Evolutionary conservation across 2,113 vertebrate species (phyloP), one percentile per base, ranked within the genome.

Genomic region (Orycteropus afer): DNA sequence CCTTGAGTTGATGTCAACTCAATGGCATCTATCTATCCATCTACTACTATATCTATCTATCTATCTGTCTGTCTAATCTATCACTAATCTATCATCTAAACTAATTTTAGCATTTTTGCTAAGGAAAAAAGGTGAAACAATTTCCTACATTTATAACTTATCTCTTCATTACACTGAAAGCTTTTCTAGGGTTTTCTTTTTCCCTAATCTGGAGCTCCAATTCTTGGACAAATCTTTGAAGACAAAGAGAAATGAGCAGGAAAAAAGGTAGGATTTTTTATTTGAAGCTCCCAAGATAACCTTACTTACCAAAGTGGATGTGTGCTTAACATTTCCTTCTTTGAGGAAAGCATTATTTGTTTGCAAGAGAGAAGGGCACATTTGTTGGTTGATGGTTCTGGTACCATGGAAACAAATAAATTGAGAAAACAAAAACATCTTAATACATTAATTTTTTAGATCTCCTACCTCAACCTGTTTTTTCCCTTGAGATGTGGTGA

Each of bases 371-470:
- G 73, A 89, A 89, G 80, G 89, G 90, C 63, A 92, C 61, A 42
- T 93, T 96, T 73, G 47, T 89, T 97, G 82, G 87, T 94, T 94
- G 88, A 90, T 96, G 89, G 40, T 63, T 94, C 61, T 83, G 95
- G 96, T 94, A 87, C 95, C 95, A 96, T 93, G 94, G 93, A 95
- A 96, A 95, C 90, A 37, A 51, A 78, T 73, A 82, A 20, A 93
- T 94, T 74, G 71, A 71, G 91, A 93, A 94, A 97, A 84, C 61
- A 73, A 63, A 90, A 67, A 67, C 49, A 49, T 82, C 87, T 86
- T 90, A 80, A 93, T 92, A 79, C 59, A 79, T 88, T 90, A 94
- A 74, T 91, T 80, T 95, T 83, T 86, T 45, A 82, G 55, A 65
- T 67, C 73, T 76, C 5, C 10, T 84, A 8, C 10, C 25, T 18